Evolutionary conservation across 2,797 vertebrate genomes (phyloP).

Genomic region (Anguilla obscura): DNA sequence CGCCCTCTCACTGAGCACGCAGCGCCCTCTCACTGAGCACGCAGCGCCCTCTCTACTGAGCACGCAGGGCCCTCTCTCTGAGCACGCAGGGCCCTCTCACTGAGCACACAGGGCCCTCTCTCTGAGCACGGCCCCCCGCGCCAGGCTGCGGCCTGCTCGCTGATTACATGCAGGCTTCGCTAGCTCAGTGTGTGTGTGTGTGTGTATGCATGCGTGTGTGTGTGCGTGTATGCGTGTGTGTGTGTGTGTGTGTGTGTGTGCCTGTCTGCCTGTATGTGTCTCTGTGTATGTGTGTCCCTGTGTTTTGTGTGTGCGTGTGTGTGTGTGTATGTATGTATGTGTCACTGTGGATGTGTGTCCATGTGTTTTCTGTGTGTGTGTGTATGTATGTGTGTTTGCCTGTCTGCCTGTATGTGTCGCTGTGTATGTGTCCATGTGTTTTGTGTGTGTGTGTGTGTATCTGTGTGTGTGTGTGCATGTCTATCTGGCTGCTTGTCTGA

Average conservation of each 20-base stretch:
- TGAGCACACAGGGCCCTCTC: no score
- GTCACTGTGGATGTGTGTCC: not conserved
- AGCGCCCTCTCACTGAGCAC: not conserved
- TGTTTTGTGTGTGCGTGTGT: not conserved
- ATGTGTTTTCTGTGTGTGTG: not conserved
- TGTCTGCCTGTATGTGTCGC: not conserved
- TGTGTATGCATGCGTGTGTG: not conserved
- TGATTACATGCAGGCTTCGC: not conserved
- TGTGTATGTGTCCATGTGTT: no score
- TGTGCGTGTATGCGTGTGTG: not conserved
- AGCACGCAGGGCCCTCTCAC: no score
- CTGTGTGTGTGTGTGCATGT: not conserved
- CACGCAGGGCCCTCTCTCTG: no score
- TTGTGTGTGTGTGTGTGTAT: not conserved
- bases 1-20: not conserved
- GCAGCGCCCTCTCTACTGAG: no score
- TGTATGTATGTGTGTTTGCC: not conserved
- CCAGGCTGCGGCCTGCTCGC: slow-evolving; percentile 20
- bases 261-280: not conserved
- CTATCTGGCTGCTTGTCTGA: not conserved
- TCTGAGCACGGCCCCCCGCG: not conserved
- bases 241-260: not conserved
- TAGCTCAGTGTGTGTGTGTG: not conserved
- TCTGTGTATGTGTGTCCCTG: not conserved
- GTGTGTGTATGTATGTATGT: not conserved